A percentile compares a stretch with the other conserved stretches of the same genome.
phyloP scores from a whole-genome alignment of 2,888 invertebrate genomes.

The Calameuta filiformis region DNA sequence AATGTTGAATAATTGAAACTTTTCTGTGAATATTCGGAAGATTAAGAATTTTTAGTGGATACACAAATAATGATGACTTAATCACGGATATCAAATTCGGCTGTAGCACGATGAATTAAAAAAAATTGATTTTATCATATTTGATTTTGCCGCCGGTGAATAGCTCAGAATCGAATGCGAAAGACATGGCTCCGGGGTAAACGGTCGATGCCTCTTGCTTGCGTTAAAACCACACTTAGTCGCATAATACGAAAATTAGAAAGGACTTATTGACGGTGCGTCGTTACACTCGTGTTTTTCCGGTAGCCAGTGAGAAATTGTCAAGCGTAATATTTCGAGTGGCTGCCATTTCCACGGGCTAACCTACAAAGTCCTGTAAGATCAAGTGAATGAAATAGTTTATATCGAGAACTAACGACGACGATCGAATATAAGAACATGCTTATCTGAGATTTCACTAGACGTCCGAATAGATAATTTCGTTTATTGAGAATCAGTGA shows the following conservation, averaged over 20 bases:
- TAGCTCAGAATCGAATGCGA: background rate
- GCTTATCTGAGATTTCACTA: background rate
- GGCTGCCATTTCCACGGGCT: background rate
- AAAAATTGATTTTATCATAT: background rate
- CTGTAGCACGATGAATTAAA: background rate
- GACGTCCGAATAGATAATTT: background rate
- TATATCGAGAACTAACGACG: background rate
- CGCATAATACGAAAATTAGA: constrained; percentile 9
- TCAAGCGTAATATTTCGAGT: background rate
- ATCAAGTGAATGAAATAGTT: background rate
- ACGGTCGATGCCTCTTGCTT: background rate
- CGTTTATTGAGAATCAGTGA: background rate
- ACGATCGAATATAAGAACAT: background rate
- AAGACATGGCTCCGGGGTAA: constrained; percentile 4
- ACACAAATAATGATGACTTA: background rate
- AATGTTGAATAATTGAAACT: background rate
- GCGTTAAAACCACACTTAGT: background rate
- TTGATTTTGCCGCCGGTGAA: background rate
- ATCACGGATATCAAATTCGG: background rate
- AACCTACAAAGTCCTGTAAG: background rate
- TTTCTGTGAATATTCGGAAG: background rate
- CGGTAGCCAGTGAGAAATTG: background rate
- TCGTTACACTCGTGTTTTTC: background rate
- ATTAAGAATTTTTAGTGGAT: background rate
- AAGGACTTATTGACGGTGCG: background rate